Evolutionary conservation across 2,113 vertebrate genomes (phyloP), one percentile per base, ranked within the genome.

Genomic region (Urocitellus parryii): DNA sequence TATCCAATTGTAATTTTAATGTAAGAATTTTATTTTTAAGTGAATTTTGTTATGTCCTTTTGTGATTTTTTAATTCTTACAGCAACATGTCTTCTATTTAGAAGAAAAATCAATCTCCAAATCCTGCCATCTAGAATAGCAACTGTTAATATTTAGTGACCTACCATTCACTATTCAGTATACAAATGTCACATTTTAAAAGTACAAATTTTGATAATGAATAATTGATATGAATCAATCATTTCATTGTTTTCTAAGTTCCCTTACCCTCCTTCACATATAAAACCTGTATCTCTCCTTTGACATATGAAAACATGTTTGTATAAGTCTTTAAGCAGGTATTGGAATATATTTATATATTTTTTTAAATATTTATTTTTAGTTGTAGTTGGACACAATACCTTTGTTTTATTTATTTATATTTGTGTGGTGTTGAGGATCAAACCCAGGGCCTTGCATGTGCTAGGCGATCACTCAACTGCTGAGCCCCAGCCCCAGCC

Each of bases 221-320:
- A 5, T 37, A 74, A 82, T 65, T 87, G n/a, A 51, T 68, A 51
- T 45, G 39, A 93, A 42, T 91, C 18, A 86, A 79, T 94, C 22
- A 93, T 56, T 90, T 93, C 25, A 22, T 90, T 4, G 8, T 83
- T 76, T 90, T 92, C 94, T 25, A 61, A 45, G 16, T 65, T 96
- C 17, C 86, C 34, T 3, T 27, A 91, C 8, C 20, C 13, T 87
- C 48, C 20, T 11, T 87, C 53, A 88, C 2, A 18, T n/a, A 92
- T 3, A 67, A 97, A 83, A 65, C 67, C 53, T 5, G 14, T 24
- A 29, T 80, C 25, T 95, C 48, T 73, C 42, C 5, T 90, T 96
- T 91, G 42, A 77, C 25, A 85, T 95, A 86, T 61, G 11, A 10
- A 94, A 63, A 92, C 17, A 24, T 94, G 27, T 67, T 91, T 58